Evolutionary conservation across 2,113 vertebrate species (phyloP), one percentile per base, ranked within the genome.

Genomic region (Columba janthina): DNA sequence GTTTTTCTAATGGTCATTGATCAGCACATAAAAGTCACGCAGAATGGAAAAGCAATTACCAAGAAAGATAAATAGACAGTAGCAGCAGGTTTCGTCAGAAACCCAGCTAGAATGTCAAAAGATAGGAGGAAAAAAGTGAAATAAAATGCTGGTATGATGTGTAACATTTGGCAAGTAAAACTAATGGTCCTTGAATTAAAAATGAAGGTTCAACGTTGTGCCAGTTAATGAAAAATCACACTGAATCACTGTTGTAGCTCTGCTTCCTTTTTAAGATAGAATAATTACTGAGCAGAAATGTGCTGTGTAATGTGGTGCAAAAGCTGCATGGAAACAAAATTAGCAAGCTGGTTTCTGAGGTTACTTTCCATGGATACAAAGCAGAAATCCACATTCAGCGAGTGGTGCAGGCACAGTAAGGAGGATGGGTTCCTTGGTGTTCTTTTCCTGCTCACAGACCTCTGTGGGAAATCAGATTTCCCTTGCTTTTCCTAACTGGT

Each of bases 11-110:
- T 81, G 77, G 64, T 86, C 26, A 15, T 85, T 73, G 83, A 94
- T 95, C 57, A 65, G 51, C 2, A 1, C 60, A 14, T 82, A 50
- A 78, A 96, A 92, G 60, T 70, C 50, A 65, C 3, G 16, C 31
- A 56, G 77, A 83, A 84, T 91, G 69, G 83, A 85, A 95, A 94
- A 78, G 57, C 77, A 66, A 64, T 91, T 95, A 86, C 29, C 22
- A 32, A 79, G 81, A 51, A 89, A 95, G 57, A 84, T 57, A 91
- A 93, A 95, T 70, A 88, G 80, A 62, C 67, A 56, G 38, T 38
- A 80, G 84, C 53, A 90, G 40, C 10, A 14, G 32, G 14, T 60
- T 92, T 89, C 53, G 44, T 84, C 29, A 77, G 66, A 81, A 94
- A 85, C 12, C 12, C 65, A 75, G 24, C 48, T 44, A 48, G 32